phyloP scores from a whole-genome alignment of 2,797 vertebrate species.

The Epinephelus malabaricus region DNA sequence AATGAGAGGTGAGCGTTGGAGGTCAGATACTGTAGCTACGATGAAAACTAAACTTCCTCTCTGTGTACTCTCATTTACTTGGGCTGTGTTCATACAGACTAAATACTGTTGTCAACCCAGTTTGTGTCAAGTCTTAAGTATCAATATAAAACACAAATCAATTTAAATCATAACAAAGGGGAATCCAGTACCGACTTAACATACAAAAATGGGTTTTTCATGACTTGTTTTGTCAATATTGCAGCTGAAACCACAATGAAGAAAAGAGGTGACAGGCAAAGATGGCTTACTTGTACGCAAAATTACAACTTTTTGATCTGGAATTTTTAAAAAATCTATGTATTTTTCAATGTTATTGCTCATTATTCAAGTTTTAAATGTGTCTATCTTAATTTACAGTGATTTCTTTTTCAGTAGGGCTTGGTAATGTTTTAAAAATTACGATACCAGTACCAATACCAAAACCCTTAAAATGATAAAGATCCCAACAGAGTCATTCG shows the following conservation, averaged over 20 bases:
- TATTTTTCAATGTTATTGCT: too few species aligned
- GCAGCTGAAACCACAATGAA: not conserved
- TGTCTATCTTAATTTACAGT: not conserved
- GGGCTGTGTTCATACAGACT: not conserved
- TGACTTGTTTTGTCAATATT: not conserved
- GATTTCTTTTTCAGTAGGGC: not conserved
- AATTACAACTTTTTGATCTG: too few species aligned
- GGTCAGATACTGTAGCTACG: constrained; percentile 34
- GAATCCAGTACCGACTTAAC: not conserved
- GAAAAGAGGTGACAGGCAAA: too few species aligned
- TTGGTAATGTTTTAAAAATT: too few species aligned
- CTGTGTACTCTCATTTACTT: constrained; percentile 13
- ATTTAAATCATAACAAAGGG: not conserved
- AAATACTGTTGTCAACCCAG: not conserved
- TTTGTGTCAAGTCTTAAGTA: not conserved
- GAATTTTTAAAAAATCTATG: too few species aligned
- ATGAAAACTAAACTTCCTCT: constrained; percentile 33
- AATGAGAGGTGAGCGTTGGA: constrained; percentile 44
- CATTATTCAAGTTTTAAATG: not conserved
- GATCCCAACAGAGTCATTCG: too few species aligned
- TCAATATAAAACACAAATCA: not conserved
- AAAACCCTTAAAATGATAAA: too few species aligned
- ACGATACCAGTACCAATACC: too few species aligned
- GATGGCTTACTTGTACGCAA: too few species aligned
- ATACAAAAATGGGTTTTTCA: not conserved